These are phyloP conservation scores for Bovichtus variegatus DNA, from an alignment of 2,797 vertebrate species.

Conservation along the genomic window DNA sequence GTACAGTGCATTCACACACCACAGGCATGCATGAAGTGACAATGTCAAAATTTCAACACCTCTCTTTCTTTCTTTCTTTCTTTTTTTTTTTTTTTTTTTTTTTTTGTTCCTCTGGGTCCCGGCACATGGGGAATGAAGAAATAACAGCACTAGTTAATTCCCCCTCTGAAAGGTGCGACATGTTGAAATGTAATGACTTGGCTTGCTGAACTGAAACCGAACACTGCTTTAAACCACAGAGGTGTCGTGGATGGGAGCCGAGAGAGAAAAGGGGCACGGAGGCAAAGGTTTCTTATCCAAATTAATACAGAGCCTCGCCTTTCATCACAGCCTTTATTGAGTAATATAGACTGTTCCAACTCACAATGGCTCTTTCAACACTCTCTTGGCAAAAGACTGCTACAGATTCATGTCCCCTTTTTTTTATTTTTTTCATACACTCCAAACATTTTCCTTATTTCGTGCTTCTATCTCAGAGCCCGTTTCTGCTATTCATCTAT, in stretches of 20 bases:
- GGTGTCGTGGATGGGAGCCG: constrained; percentile 84
- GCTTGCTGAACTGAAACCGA: constrained; percentile 86
- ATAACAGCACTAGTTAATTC: constrained; percentile 78
- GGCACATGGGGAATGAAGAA: constrained; percentile 76
- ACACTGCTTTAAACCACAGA: constrained; percentile 85
- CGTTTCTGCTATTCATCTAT: constrained; percentile 73
- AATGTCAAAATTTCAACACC: constrained; percentile 66
- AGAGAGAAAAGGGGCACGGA: constrained; percentile 84
- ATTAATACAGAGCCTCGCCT: constrained; percentile 79
- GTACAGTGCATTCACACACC: constrained; percentile 28
- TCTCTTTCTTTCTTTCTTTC: constrained; percentile 18
- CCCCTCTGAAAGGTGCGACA: constrained; percentile 81
- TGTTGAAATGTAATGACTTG: constrained; percentile 87
- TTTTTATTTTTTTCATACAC: constrained; percentile 46
- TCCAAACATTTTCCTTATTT: constrained; percentile 76
- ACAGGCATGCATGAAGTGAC: constrained; percentile 45
- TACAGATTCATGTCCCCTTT: constrained; percentile 64
- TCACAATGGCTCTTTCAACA: constrained; percentile 80
- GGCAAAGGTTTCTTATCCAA: constrained; percentile 86
- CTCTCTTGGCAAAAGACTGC: constrained; percentile 74
- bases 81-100: neutral
- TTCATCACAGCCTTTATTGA: constrained; percentile 80
- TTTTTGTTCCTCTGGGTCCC: constrained; percentile 56
- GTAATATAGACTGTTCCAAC: constrained; percentile 78
- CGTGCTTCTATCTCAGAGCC: constrained; percentile 66